Conservation (phyloP, 2,113 vertebrate species). For the Apistogramma diplotaenia region DNA sequence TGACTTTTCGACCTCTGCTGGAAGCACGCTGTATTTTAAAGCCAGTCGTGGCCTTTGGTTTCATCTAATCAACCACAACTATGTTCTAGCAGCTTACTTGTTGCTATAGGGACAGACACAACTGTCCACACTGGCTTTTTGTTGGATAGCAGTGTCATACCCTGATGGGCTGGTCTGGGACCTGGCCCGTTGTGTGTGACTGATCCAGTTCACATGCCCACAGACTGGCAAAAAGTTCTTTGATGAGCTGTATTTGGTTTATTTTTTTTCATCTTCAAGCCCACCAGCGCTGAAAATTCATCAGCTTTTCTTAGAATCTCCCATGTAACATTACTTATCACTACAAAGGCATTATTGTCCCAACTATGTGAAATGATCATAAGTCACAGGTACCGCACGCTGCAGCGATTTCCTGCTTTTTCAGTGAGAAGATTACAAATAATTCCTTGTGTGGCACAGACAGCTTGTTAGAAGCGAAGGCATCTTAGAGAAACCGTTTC, state of each 20-base stretch:
- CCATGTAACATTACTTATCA: background rate
- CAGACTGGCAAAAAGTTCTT: slow-evolving; percentile 32
- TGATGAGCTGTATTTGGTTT: background rate
- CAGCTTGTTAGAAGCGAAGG: background rate
- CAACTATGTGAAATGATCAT: background rate
- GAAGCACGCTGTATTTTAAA: background rate
- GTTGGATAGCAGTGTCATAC: slow-evolving; percentile 25
- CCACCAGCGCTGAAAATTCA: slow-evolving; percentile 1
- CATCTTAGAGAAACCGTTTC: background rate
- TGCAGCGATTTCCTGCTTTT: background rate
- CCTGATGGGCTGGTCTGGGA: slow-evolving; percentile 28
- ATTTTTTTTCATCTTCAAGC: background rate
- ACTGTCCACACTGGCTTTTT: slow-evolving; percentile 32
- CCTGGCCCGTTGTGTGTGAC: slow-evolving; percentile 35
- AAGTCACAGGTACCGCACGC: background rate
- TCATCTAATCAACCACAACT: slow-evolving; percentile 29
- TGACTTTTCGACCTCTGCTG: slow-evolving; percentile 13
- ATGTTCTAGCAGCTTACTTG: slow-evolving; percentile 27
- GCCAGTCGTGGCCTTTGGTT: slow-evolving; percentile 17
- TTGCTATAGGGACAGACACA: slow-evolving; percentile 68
- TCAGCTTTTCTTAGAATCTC: background rate
- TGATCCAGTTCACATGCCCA: slow-evolving; percentile 50
- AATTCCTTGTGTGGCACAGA: background rate
- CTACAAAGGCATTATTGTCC: background rate
- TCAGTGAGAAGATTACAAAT: background rate